These are phyloP conservation scores for Ecliptopera silaceata DNA, from an alignment of 2,888 invertebrate genomes.

Conservation along the genomic window DNA sequence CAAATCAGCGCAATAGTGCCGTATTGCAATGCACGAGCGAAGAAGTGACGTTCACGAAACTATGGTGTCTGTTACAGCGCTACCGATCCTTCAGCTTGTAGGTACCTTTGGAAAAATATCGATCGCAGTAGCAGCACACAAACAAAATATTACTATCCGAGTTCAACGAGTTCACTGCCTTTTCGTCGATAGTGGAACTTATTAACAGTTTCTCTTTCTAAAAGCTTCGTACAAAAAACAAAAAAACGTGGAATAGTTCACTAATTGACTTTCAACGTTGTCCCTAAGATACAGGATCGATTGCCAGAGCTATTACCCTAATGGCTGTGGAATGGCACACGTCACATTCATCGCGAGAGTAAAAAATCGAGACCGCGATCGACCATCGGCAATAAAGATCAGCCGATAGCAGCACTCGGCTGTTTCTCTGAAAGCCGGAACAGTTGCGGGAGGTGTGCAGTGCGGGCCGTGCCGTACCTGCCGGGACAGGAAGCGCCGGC, in stretches of 20 bases:
- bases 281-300: conserved; percentile 19
- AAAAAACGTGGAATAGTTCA: conserved; percentile 15
- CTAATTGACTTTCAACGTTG: conserved; percentile 26
- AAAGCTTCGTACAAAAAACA: not conserved
- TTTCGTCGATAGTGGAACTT: not conserved
- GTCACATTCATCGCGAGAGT: not conserved
- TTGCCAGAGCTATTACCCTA: conserved; percentile 28
- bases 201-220: not conserved
- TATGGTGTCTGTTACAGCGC: no score
- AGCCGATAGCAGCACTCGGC: conserved; percentile 22
- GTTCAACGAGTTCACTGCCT: not conserved
- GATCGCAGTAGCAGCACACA: no score
- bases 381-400: conserved; percentile 20
- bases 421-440: conserved; percentile 31
- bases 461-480: conserved; percentile 22
- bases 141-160: no score
- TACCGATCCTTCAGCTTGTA: no score
- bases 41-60: no score
- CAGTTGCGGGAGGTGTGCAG: conserved; percentile 15
- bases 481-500: conserved; percentile 30
- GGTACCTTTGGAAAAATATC: no score
- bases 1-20: no score
- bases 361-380: conserved; percentile 5
- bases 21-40: no score
- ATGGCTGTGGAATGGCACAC: conserved; percentile 22